These are phyloP conservation scores for Oxytorus armatus DNA, from an alignment of 2,888 invertebrate species.

Conservation along the genomic window DNA sequence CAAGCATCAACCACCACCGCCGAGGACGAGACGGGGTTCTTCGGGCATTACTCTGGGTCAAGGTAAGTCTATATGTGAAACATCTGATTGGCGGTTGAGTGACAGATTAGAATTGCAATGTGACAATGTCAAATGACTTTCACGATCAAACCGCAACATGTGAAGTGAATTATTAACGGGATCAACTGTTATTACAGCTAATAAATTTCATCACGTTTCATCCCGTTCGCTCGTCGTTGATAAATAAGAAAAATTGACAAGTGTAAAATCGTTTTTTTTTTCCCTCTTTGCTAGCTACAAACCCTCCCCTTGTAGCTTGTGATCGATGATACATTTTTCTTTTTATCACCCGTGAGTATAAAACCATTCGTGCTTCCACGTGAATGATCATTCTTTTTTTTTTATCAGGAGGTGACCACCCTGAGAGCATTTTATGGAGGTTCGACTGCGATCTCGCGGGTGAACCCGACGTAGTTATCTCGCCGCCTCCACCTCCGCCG, in stretches of 20 bases:
- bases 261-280: not conserved
- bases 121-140: not conserved
- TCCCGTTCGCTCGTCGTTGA: too few species aligned
- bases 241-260: not conserved
- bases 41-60: conserved; percentile 83
- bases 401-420: conserved; percentile 82
- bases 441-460: conserved; percentile 83
- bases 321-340: not conserved
- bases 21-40: conserved; percentile 83
- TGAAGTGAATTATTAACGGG: too few species aligned
- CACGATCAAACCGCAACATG: too few species aligned
- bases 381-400: conserved; percentile 9
- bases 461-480: conserved; percentile 83
- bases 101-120: not conserved
- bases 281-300: too few species aligned
- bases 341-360: not conserved
- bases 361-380: not conserved
- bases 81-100: not conserved
- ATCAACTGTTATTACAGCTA: too few species aligned
- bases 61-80: conserved; percentile 75
- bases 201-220: too few species aligned
- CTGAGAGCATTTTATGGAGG: conserved; percentile 83
- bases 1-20: conserved; percentile 81
- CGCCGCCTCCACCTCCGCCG: conserved; percentile 78
- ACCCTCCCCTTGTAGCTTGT: too few species aligned